Base-by-base conservation (phyloP, 2,888 invertebrate genomes). In the Venusia cambrica region DNA sequence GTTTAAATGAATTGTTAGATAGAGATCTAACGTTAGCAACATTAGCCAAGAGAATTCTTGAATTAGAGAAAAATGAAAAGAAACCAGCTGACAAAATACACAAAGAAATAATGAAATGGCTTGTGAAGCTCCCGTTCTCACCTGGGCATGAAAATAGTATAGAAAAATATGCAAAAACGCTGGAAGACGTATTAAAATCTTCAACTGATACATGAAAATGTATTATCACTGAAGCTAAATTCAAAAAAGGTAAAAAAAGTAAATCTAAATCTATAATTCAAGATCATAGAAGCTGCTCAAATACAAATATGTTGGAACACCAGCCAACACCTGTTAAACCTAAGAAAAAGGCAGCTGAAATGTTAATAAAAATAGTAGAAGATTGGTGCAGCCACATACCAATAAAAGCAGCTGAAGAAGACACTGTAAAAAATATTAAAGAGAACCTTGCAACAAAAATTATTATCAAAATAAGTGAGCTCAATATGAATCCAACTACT, bases 321-420 rank as follows among this genome's bases (percentile, higher is more conserved):
- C 54, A 51, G 30, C 45, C 33, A 42, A 34, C 17, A 12, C 34
- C 12, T 5, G 15, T 45, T 3, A 30, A 20, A 12, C 30, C 49
- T 8, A 38, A 41, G 10, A 64, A 59, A 48, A 69, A 58, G 36
- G 51, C 71, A n/a, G 57, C 55, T 4, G 75, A 74, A 8, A 24
- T 63, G 2, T 61, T 77, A n/a, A 38, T 66, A 24, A 61, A 68
- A 34, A 51, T 59, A 11, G 65, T 78, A 3, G 61, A 72, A 25
- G 35, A 41, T 2, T 79, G 79, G 79, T 75, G 76, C 39, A 37
- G 56, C n/a, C 39, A 60, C 39, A 25, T 80, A 20, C 74, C 71
- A 2, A 24, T 78, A 1, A 27, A 45, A 10, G 45, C 44, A 2
- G 41, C 43, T 4, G 65, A 66, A 12, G 29, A 38, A 44, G 43